These are phyloP conservation scores for Harlomillsia oculata DNA, from an alignment of 1,140 invertebrate genomes.

Conservation along the genomic window DNA sequence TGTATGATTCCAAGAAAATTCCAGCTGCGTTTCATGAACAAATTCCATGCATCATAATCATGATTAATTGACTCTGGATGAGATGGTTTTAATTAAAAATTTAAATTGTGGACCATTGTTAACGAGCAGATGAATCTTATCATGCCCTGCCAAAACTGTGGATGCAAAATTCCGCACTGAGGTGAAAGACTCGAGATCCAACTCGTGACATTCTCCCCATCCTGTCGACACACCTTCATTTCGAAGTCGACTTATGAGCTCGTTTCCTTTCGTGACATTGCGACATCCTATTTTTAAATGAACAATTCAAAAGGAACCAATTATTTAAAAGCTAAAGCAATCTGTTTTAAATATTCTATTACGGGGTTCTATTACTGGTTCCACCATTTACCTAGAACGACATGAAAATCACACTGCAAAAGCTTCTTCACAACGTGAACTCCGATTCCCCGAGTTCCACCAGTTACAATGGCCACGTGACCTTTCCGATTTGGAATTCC, in stretches of 20 bases:
- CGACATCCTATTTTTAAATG: slow-evolving; percentile 49
- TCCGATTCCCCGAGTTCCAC: slow-evolving; percentile 79
- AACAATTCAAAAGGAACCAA: not conserved
- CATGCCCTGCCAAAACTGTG: slow-evolving; percentile 52
- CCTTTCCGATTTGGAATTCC: no score
- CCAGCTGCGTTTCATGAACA: slow-evolving; percentile 41
- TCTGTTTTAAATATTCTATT: no score
- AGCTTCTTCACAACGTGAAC: no score
- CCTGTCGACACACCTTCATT: slow-evolving; percentile 45
- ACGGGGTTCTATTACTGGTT: no score
- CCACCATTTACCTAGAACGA: slow-evolving; percentile 20
- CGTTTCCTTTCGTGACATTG: slow-evolving; percentile 50
- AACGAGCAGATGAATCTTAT: slow-evolving; percentile 59
- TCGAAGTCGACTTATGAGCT: slow-evolving; percentile 47
- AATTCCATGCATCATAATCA: not conserved
- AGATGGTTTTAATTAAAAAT: not conserved
- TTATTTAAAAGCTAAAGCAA: not conserved
- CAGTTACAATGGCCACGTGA: no score
- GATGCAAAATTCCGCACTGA: slow-evolving; percentile 67
- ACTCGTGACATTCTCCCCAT: slow-evolving; percentile 41
- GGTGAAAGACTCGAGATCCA: slow-evolving; percentile 56
- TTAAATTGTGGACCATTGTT: slow-evolving; percentile 58
- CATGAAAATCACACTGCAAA: slow-evolving; percentile 47
- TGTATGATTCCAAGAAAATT: slow-evolving; percentile 72
- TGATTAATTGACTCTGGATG: not conserved